These are phyloP conservation scores for Mythimna loreyi DNA, from an alignment of 2,888 invertebrate genomes.

Conservation along the genomic window DNA sequence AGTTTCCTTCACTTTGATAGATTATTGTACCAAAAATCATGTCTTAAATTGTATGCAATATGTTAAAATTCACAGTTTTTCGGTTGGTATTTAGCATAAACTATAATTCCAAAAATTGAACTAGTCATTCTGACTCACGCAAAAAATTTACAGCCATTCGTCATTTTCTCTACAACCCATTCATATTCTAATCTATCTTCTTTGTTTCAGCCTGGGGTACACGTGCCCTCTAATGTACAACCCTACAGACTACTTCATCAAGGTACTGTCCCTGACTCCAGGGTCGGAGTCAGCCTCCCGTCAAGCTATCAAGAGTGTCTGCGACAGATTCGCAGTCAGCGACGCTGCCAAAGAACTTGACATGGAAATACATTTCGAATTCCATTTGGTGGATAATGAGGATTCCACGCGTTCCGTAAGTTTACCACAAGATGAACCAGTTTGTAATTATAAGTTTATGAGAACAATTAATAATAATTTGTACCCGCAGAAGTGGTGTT, in stretches of 20 bases:
- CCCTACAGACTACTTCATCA: conserved; percentile 97
- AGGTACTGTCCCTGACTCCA: conserved; percentile 95
- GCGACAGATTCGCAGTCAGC: conserved; percentile 95
- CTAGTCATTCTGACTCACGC: conserved; percentile 1
- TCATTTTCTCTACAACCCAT: not conserved
- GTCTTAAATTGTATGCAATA: no score
- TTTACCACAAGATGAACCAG: not conserved
- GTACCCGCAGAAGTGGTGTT: not conserved
- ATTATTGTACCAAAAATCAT: no score
- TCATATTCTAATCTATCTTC: not conserved
- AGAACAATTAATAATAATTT: conserved; percentile 6
- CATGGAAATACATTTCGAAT: conserved; percentile 93
- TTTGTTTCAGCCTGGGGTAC: conserved; percentile 92
- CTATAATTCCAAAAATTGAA: not conserved
- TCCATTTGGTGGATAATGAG: conserved; percentile 90
- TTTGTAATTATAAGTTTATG: not conserved
- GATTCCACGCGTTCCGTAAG: conserved; percentile 83
- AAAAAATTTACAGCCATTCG: not conserved
- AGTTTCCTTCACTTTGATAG: no score
- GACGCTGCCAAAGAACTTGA: conserved; percentile 95
- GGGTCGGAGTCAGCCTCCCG: conserved; percentile 94
- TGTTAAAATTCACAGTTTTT: no score
- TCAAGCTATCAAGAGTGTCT: conserved; percentile 93
- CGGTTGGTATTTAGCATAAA: no score
- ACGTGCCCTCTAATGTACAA: conserved; percentile 95